Percentiles rank a stretch among this genome's conserved stretches.
Evolutionary conservation across 2,113 vertebrate genomes (phyloP).

Genomic region (Sinocyclocheilus grahami): DNA sequence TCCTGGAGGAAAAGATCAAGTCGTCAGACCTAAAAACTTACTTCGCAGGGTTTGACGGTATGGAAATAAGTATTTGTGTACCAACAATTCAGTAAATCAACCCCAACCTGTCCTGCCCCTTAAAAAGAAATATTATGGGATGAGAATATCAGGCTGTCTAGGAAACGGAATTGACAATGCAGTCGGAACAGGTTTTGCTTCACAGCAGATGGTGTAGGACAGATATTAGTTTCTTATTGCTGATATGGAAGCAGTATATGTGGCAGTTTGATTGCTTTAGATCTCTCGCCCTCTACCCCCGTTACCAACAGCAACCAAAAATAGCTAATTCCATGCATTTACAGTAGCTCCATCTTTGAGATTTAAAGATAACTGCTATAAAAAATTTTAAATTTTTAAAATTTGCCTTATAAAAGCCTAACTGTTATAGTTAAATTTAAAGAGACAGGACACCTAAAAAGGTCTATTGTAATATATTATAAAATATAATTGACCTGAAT

Average conservation of each 20-base stretch:
- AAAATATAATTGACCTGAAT: too few species aligned
- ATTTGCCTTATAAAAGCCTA: too few species aligned
- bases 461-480: neutral
- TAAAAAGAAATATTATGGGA: neutral
- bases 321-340: slow-evolving; percentile 56
- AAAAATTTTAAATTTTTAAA: too few species aligned
- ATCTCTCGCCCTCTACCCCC: slow-evolving; percentile 41
- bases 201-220: neutral
- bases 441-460: neutral
- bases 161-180: neutral
- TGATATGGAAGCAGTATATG: slow-evolving; percentile 56
- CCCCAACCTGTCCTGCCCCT: neutral
- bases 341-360: neutral
- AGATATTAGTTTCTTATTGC: neutral
- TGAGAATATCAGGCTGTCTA: neutral
- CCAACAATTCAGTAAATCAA: neutral
- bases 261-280: slow-evolving; percentile 38
- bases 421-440: neutral
- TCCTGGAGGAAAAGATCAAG: slow-evolving; percentile 85
- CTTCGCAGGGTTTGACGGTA: slow-evolving; percentile 83
- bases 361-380: neutral
- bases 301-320: slow-evolving; percentile 72
- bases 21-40: slow-evolving; percentile 83
- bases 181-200: neutral
- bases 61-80: neutral